phyloP scores from a whole-genome alignment of 2,113 vertebrate genomes.

The Pachypanchax playfairii region DNA sequence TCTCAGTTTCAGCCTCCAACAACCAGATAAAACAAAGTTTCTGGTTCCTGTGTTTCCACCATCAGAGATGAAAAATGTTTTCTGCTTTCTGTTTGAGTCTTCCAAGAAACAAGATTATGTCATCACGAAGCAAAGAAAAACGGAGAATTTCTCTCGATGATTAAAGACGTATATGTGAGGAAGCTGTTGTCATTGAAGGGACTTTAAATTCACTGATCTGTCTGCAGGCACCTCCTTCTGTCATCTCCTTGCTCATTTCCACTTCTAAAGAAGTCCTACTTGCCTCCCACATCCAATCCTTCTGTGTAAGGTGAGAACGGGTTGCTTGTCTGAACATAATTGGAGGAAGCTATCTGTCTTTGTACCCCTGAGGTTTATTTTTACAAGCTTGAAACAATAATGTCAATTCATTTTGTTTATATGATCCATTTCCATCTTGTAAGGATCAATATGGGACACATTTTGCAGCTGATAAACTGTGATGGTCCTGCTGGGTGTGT shows the following conservation, averaged over 20 bases:
- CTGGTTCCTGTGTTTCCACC: neutral
- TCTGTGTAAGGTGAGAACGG: neutral
- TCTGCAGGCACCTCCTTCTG: slow-evolving; percentile 42
- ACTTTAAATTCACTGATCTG: slow-evolving; percentile 30
- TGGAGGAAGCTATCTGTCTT: slow-evolving; percentile 30
- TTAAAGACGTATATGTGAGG: slow-evolving; percentile 7
- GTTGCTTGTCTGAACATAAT: slow-evolving; percentile 22
- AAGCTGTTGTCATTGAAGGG: slow-evolving; percentile 19
- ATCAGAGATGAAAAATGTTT: neutral
- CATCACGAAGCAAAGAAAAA: slow-evolving; percentile 1
- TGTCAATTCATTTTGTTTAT: slow-evolving; percentile 47
- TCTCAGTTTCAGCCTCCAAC: no score
- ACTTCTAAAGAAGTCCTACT: slow-evolving; percentile 52
- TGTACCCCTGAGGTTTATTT: slow-evolving; percentile 17
- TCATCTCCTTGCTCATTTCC: slow-evolving; percentile 53
- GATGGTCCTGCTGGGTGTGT: slow-evolving; percentile 23
- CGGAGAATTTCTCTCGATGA: neutral
- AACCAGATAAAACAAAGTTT: no score
- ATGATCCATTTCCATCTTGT: slow-evolving; percentile 31
- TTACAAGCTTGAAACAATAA: slow-evolving; percentile 35
- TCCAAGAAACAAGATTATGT: slow-evolving; percentile 6
- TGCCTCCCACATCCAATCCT: slow-evolving; percentile 1
- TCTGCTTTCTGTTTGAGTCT: neutral
- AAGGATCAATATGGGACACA: slow-evolving; percentile 51
- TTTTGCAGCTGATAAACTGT: slow-evolving; percentile 52